Conservation (phyloP, 2,797 vertebrate genomes). For the Columba guinea region DNA sequence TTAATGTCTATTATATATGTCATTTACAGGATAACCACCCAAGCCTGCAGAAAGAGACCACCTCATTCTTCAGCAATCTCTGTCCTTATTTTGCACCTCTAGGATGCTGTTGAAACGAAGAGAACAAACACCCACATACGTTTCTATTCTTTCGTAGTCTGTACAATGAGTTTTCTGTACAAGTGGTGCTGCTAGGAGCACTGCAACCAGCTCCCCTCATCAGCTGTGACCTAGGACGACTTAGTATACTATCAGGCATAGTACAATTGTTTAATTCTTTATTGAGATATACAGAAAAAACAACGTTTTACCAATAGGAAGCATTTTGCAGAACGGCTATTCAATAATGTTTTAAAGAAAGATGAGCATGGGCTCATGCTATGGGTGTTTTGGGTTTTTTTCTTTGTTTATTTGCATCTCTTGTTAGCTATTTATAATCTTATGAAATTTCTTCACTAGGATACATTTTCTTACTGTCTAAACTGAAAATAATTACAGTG, state of each 20-base stretch:
- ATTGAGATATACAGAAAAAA: neutral
- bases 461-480: neutral
- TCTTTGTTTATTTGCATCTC: neutral
- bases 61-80: conserved; percentile 1
- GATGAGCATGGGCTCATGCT: neutral
- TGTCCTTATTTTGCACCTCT: conserved; percentile 28
- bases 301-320: neutral
- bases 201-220: neutral
- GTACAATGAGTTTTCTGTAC: conserved; percentile 2
- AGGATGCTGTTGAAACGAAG: neutral
- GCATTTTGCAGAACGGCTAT: neutral
- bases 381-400: neutral
- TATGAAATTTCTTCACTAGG: conserved; percentile 1
- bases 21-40: neutral
- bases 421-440: conserved; percentile 8
- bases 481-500: neutral
- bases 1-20: neutral
- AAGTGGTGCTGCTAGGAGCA: neutral
- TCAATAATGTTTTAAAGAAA: neutral
- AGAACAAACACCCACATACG: conserved; percentile 24
- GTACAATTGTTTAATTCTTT: neutral
- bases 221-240: neutral
- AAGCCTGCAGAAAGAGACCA: neutral
- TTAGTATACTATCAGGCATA: neutral
- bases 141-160: conserved; percentile 42